Evolutionary conservation across 2,888 invertebrate species (phyloP).

Genomic region (Macrophya alboannulata): DNA sequence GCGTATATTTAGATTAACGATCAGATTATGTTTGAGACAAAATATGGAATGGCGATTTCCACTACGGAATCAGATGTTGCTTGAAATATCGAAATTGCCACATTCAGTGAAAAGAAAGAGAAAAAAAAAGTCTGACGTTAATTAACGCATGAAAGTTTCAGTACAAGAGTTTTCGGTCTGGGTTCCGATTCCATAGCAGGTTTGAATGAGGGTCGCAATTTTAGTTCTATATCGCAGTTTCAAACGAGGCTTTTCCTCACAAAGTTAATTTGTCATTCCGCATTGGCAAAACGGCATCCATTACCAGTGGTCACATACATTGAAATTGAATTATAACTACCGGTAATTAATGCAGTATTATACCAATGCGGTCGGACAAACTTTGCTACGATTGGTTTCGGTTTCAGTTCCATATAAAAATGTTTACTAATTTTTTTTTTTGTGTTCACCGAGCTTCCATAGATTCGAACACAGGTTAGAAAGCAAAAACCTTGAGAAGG

Average conservation of each 20-base stretch:
- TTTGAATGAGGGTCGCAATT: neutral
- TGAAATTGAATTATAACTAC: neutral
- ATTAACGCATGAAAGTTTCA: neutral
- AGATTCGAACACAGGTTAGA: neutral
- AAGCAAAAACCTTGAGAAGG: neutral
- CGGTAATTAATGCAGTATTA: neutral
- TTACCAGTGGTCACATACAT: neutral
- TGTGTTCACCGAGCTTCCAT: too few relatives aligned
- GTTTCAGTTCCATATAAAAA: too few relatives aligned
- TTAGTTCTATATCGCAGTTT: neutral
- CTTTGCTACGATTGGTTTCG: too few relatives aligned
- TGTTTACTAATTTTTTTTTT: too few relatives aligned
- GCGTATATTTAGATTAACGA: neutral
- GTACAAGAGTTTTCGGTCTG: neutral
- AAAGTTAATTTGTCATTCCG: neutral
- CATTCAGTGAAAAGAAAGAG: neutral
- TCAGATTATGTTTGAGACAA: neutral
- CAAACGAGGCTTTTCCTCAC: neutral
- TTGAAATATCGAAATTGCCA: neutral
- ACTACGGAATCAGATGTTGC: neutral
- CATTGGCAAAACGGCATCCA: neutral
- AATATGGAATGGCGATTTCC: neutral
- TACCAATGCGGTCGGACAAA: neutral
- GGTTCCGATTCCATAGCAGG: neutral
- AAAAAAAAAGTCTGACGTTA: neutral